Conservation (phyloP, 2,797 vertebrate genomes). For the Crocidura indochinensis region DNA sequence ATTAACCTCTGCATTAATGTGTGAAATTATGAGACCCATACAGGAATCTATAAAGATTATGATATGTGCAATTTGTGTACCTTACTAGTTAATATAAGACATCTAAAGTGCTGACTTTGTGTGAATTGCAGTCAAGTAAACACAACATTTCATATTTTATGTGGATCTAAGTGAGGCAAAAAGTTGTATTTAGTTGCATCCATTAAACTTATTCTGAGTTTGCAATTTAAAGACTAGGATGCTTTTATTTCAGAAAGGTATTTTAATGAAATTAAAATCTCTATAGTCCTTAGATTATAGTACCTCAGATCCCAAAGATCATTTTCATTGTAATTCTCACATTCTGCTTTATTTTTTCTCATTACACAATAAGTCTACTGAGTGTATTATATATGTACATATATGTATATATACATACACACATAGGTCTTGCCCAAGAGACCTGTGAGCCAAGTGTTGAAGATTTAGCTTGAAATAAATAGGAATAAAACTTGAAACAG, state of each 20-base stretch:
- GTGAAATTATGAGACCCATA: constrained; percentile 18
- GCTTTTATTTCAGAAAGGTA: neutral
- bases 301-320: neutral
- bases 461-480: constrained; percentile 14
- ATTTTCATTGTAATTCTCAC: constrained; percentile 38
- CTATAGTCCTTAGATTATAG: neutral
- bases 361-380: neutral
- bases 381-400: neutral
- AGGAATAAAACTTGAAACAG: constrained; percentile 20
- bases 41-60: constrained; percentile 1
- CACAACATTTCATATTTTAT: constrained; percentile 9
- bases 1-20: neutral
- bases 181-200: neutral
- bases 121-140: constrained; percentile 17
- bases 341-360: neutral
- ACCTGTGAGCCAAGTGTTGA: neutral
- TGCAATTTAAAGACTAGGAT: constrained; percentile 26
- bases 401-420: neutral
- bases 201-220: neutral
- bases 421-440: neutral
- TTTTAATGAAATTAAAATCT: constrained; percentile 62
- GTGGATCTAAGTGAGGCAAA: neutral
- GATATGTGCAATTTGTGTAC: neutral
- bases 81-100: neutral
- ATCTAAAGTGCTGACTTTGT: neutral